A percentile compares a stretch with the other conserved stretches of the same genome.
phyloP scores from a whole-genome alignment of 2,113 vertebrate genomes.

The Elaphurus davidianus region DNA sequence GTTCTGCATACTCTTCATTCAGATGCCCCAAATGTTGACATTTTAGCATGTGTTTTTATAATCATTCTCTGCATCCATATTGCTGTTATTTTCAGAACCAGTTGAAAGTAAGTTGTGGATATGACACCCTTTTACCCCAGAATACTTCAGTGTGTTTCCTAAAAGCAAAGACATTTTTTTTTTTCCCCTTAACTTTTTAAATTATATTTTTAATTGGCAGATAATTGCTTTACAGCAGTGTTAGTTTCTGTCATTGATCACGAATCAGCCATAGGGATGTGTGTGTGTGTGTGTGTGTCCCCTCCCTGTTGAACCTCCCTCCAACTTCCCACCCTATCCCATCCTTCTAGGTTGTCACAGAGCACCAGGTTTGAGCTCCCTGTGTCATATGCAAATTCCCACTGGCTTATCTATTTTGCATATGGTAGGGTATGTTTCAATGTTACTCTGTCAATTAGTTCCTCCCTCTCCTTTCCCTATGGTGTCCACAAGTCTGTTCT shows the following conservation, averaged over 20 bases:
- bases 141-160: not conserved
- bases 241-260: not conserved
- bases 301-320: not conserved
- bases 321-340: not conserved
- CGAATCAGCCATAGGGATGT: not conserved
- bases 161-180: not conserved
- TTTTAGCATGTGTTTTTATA: not conserved
- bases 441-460: not conserved
- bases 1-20: not conserved
- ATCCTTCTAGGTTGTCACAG: not conserved
- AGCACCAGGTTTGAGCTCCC: not conserved
- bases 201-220: not conserved
- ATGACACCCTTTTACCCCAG: not conserved
- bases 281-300: fast-evolving
- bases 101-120: not conserved
- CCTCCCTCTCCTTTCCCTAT: not conserved
- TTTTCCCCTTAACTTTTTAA: not conserved
- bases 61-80: not conserved
- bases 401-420: not conserved
- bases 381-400: not conserved
- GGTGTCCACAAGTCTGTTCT: not conserved
- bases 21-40: not conserved
- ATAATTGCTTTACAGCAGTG: not conserved
- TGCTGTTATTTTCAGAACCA: not conserved
- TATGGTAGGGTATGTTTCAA: not conserved